Evolutionary conservation across 2,888 invertebrate genomes (phyloP), one percentile per base, ranked within the genome.

Genomic region (Eupithecia subfuscata): DNA sequence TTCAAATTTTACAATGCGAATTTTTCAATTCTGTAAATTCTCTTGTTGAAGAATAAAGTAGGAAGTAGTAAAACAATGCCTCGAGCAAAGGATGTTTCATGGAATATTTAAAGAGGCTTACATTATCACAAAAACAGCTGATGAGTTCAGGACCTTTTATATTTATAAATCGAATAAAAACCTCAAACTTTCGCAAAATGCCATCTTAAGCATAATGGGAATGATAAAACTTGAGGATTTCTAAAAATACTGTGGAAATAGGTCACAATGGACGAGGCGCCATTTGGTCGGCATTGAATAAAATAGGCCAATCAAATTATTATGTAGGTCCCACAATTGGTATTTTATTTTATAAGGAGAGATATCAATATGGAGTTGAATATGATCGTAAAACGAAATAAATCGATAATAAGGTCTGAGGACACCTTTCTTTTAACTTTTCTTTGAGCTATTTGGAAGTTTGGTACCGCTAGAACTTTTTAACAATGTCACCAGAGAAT

Each of bases 181-280:
- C 22, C 60, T 56, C 60, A 14, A 25, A 60, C 25, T 25, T 77
- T 73, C 70, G 65, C 71, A 74, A 72, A 77, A 75, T 71, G 73
- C 52, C 65, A 76, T 75, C 74, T 77, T 76, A 75, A 79, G 75
- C 77, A 76, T 81, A 82, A 82, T 60, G 25, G 60, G 6, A 25
- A 25, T 60, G 14, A 60, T 60, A 60, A 60, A 60, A 60, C 60
- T 60, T 60, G 60, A 25, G 25, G 60, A 60, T 25, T 60, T 60
- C 60, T 60, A 60, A 60, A 60, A 60, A 60, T 60, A 60, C 25
- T 60, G 60, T 25, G 60, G 64, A 34, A 64, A 30, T 64, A 34
- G 64, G 34, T 64, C 34, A 64, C 30, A 64, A 64, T 64, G 43
- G 56, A 56, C 52, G 37, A 69, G 52, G 52, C 52, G 25, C 37